Evolutionary conservation across 1,140 invertebrate genomes (phyloP).

Genomic region (Drosophila rhopaloa): DNA sequence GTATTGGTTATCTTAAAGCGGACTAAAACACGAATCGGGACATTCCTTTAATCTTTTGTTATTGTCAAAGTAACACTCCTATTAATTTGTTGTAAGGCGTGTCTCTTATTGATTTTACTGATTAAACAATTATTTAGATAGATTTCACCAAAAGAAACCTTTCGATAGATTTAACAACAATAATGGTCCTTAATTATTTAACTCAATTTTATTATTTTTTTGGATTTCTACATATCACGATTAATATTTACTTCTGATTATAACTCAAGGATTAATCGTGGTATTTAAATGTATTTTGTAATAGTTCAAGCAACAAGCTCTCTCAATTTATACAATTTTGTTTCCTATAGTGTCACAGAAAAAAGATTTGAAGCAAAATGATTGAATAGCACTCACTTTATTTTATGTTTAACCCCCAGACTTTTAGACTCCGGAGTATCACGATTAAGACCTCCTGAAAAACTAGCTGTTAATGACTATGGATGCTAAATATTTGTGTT

Average conservation of each 20-base stretch:
- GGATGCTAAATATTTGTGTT: constrained; percentile 80
- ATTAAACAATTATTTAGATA: too few species aligned
- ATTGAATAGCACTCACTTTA: neutral
- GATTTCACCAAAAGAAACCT: too few species aligned
- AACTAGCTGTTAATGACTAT: constrained; percentile 64
- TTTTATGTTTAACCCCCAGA: neutral
- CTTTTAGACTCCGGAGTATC: constrained; percentile 12
- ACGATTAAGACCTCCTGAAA: constrained; percentile 32
- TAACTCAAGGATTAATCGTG: too few species aligned
- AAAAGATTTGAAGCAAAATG: neutral
- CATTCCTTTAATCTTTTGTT: too few species aligned
- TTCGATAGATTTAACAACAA: too few species aligned
- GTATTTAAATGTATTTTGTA: neutral
- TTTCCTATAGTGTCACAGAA: neutral
- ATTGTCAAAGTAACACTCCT: too few species aligned
- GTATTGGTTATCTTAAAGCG: neutral
- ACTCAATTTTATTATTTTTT: too few species aligned
- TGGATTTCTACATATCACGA: constrained; percentile 20
- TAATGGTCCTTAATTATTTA: neutral
- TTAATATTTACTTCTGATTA: constrained; percentile 10
- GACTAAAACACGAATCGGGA: too few species aligned
- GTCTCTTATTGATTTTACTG: too few species aligned
- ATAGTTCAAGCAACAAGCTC: too few species aligned
- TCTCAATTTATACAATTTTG: neutral
- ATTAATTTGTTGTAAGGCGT: too few species aligned